Percentiles rank a stretch among this genome's conserved stretches.
Conservation (phyloP, 2,113 vertebrate genomes). For the Cyphomyrus discorhynchus region DNA sequence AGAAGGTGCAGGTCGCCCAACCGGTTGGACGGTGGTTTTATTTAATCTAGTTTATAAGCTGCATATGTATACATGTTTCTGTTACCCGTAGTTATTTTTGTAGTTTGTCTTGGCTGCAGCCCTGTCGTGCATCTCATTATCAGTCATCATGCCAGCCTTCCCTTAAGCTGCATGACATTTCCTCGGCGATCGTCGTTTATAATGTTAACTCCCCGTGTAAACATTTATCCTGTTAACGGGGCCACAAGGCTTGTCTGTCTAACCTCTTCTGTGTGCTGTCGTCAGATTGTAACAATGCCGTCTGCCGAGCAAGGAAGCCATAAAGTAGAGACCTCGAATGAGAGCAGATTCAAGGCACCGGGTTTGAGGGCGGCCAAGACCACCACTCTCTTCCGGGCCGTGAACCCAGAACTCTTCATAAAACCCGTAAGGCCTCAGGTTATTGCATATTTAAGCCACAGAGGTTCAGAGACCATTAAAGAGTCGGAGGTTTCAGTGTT, state of each 20-base stretch:
- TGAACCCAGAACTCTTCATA: conserved; percentile 96
- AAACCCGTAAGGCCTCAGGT: conserved; percentile 72
- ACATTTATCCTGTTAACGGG: not conserved
- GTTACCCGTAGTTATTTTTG: not conserved
- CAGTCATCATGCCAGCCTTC: not conserved
- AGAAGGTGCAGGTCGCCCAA: not conserved
- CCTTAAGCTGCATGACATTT: not conserved
- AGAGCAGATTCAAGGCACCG: conserved; percentile 55
- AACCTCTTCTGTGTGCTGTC: not conserved
- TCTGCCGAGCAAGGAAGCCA: conserved; percentile 49
- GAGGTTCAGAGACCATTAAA: not conserved
- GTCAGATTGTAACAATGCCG: conserved; percentile 55
- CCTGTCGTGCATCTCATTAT: not conserved
- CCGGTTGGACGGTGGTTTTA: not conserved
- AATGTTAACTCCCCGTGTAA: not conserved
- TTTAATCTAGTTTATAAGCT: not conserved
- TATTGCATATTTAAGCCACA: not conserved
- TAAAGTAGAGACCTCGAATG: conserved; percentile 49
- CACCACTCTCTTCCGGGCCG: conserved; percentile 81
- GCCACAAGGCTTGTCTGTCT: not conserved
- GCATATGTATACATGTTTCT: not conserved
- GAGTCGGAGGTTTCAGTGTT: not conserved
- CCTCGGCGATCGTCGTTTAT: not conserved
- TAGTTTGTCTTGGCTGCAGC: not conserved
- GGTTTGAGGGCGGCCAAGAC: conserved; percentile 71